A percentile compares a stretch with the other conserved stretches of the same genome.
Conservation (phyloP, 2,797 vertebrate species). For the Ctenochaetus hawaiiensis region DNA sequence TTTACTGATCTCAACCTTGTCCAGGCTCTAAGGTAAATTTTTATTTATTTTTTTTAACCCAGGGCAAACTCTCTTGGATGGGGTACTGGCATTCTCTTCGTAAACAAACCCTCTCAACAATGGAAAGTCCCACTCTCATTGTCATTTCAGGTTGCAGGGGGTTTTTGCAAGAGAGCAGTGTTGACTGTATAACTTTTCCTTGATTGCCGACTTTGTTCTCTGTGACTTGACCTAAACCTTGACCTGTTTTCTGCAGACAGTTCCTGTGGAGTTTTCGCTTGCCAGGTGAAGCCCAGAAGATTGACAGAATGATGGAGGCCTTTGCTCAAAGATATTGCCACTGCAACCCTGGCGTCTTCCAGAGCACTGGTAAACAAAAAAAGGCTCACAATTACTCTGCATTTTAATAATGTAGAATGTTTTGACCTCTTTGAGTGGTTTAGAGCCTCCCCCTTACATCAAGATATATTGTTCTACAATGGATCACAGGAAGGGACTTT, state of each 20-base stretch:
- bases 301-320: conserved; percentile 98
- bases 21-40: conserved; percentile 90
- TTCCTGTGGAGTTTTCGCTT: conserved; percentile 97
- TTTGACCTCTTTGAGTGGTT: not conserved
- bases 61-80: conserved; percentile 4
- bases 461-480: conserved; percentile 4
- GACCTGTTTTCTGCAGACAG: conserved; percentile 83
- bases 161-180: conserved; percentile 3
- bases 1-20: conserved; percentile 95
- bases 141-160: not conserved
- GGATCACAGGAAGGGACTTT: conserved; percentile 32
- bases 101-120: conserved; percentile 20
- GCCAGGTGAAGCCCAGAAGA: conserved; percentile 96
- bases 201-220: conserved; percentile 19
- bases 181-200: conserved; percentile 2
- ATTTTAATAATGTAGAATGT: not conserved
- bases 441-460: not conserved
- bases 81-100: not conserved
- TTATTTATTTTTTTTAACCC: not conserved
- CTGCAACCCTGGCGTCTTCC: conserved; percentile 95
- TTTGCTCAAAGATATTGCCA: conserved; percentile 96
- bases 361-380: conserved; percentile 88
- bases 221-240: conserved; percentile 36
- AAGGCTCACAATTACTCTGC: not conserved
- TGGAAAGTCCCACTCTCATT: conserved; percentile 47